A percentile compares a stretch with the other conserved stretches of the same genome.
These are phyloP conservation scores for Icerya purchasi DNA, from an alignment of 2,888 invertebrate genomes.

Conservation along the genomic window DNA sequence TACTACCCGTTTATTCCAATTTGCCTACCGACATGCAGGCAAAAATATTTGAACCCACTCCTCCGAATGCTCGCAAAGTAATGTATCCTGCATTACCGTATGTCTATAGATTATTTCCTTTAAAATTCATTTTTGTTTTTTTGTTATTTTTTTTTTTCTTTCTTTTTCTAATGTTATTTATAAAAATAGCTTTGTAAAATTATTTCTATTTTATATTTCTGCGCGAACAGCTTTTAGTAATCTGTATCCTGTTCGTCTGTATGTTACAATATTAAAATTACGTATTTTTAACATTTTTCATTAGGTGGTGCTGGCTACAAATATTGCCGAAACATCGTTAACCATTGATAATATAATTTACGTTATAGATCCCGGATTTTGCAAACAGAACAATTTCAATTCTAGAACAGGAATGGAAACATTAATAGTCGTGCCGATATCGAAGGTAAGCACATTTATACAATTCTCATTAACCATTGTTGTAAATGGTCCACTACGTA, in stretches of 20 bases:
- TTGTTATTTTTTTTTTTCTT: no score
- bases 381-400: slow-evolving; percentile 96
- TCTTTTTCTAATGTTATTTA: no score
- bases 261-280: no score
- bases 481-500: no score
- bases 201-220: no score
- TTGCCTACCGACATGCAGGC: slow-evolving; percentile 97
- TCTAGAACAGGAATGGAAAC: slow-evolving; percentile 97
- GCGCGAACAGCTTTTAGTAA: no score
- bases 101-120: background rate
- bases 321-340: slow-evolving; percentile 95
- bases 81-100: background rate
- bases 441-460: slow-evolving; percentile 34
- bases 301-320: slow-evolving; percentile 82
- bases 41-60: slow-evolving; percentile 95
- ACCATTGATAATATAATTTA: slow-evolving; percentile 98
- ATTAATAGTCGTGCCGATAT: slow-evolving; percentile 92
- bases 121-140: no score
- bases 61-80: slow-evolving; percentile 79
- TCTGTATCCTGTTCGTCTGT: no score
- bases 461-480: background rate
- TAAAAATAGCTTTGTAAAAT: background rate
- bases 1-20: slow-evolving; percentile 93
- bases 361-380: slow-evolving; percentile 98
- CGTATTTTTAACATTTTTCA: no score